Conservation (phyloP, 2,113 vertebrate genomes). For the Oncorhynchus mykiss region DNA sequence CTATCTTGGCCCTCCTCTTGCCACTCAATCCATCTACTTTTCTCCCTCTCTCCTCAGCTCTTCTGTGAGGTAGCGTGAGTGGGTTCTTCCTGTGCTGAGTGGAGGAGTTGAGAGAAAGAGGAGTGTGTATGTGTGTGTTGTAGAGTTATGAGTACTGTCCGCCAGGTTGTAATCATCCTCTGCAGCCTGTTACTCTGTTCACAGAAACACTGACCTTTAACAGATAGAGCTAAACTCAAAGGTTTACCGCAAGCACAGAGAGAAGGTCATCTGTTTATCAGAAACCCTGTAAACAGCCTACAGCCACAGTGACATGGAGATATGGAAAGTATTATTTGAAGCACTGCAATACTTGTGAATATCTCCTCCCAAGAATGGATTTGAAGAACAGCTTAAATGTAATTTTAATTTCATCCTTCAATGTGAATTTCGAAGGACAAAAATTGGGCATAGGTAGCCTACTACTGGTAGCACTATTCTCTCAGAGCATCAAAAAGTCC, state of each 20-base stretch:
- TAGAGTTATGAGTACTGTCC: constrained; percentile 16
- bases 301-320: not conserved
- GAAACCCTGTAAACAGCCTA: not conserved
- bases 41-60: not conserved
- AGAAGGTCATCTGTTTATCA: not conserved
- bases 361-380: not conserved
- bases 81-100: not conserved
- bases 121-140: not conserved
- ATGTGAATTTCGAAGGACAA: constrained; percentile 9
- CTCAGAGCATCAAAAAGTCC: too few relatives aligned
- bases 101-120: not conserved
- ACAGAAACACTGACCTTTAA: constrained; percentile 13
- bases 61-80: not conserved
- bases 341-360: not conserved
- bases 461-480: too few relatives aligned
- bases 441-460: not conserved
- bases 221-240: constrained; percentile 1
- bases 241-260: constrained; percentile 5
- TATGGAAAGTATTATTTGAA: not conserved
- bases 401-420: not conserved
- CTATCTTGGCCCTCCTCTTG: not conserved
- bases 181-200: constrained; percentile 3
- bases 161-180: constrained; percentile 1
- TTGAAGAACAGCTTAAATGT: not conserved
- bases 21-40: not conserved